These are phyloP conservation scores for Petrosia ficiformis DNA, from an alignment of 37 sponge, comb jelly and placozoan species.

Conservation along the genomic window DNA sequence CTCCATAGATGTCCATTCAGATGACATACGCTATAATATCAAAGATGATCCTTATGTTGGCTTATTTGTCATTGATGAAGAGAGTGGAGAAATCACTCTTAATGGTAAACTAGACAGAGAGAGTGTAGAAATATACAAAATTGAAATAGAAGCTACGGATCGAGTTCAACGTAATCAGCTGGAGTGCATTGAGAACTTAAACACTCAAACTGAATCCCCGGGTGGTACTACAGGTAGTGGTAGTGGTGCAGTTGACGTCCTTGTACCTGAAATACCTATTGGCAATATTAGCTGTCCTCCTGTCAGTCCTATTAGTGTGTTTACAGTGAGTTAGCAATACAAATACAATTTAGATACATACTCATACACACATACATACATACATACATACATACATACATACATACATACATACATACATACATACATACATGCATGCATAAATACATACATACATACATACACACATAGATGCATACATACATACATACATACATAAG, in stretches of 20 bases:
- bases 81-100: constrained; percentile 33
- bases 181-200: neutral
- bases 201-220: neutral
- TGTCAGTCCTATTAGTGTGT: neutral
- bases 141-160: constrained; percentile 48
- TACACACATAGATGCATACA: no score
- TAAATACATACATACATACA: no score
- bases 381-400: no score
- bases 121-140: constrained; percentile 3
- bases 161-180: constrained; percentile 22
- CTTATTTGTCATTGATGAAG: constrained; percentile 36
- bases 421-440: no score
- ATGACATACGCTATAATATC: constrained; percentile 21
- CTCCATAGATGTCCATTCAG: constrained; percentile 1
- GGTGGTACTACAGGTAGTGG: constrained; percentile 10
- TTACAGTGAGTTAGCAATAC: constrained; percentile 13
- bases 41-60: constrained; percentile 11
- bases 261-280: neutral
- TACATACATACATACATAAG: no score
- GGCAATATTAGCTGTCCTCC: neutral
- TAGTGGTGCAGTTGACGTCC: constrained; percentile 5
- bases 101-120: constrained; percentile 50
- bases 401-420: no score
- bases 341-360: neutral
- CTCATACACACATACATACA: no score